Conservation (phyloP, 2,797 vertebrate genomes). For the Psittacula echo region DNA sequence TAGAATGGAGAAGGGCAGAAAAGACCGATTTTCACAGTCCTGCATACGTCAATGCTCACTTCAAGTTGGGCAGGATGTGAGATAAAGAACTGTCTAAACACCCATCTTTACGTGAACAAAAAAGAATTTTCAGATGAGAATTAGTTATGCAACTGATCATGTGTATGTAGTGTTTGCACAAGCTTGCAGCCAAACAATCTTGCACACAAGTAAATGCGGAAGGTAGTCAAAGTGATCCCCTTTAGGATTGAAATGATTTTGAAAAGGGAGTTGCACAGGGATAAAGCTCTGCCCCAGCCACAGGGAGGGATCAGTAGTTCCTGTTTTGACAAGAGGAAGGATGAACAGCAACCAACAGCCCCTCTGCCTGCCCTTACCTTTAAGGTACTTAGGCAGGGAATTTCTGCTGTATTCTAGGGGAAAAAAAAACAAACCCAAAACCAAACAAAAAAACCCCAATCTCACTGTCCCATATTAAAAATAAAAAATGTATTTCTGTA, state of each 20-base stretch:
- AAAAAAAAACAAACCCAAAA: neutral
- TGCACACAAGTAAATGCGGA: neutral
- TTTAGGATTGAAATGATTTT: neutral
- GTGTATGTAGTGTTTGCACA: neutral
- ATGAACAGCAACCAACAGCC: neutral
- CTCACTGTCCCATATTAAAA: neutral
- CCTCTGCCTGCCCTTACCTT: neutral
- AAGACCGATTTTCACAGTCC: neutral
- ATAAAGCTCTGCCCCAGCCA: neutral
- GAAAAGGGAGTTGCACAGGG: neutral
- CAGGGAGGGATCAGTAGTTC: neutral
- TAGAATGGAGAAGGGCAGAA: neutral
- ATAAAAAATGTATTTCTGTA: neutral
- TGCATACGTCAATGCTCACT: neutral
- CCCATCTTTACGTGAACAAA: neutral
- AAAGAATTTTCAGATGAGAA: neutral
- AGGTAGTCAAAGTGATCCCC: neutral
- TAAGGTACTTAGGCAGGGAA: neutral
- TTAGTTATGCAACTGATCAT: fast-evolving
- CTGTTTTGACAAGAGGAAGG: neutral
- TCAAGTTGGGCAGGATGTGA: neutral
- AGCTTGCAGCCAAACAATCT: neutral
- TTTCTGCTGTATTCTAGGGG: neutral
- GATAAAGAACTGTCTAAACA: neutral
- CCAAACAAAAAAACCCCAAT: neutral